A percentile compares a stretch with the other conserved stretches of the same genome.
Conservation (phyloP, 2,113 vertebrate species). For the Neotragus moschatus region DNA sequence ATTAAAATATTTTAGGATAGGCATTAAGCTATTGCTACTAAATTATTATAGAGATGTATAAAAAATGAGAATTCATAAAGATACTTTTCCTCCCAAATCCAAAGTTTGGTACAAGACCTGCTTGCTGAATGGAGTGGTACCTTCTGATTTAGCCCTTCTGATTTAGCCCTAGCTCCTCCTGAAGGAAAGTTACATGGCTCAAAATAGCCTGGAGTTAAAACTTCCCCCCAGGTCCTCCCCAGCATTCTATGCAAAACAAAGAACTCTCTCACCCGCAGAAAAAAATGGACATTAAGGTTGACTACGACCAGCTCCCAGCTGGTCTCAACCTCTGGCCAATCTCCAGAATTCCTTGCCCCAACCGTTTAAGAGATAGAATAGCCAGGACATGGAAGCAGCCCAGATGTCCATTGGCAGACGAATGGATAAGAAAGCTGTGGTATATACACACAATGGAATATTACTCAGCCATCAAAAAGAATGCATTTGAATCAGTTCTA, state of each 20-base stretch:
- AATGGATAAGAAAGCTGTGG: not conserved
- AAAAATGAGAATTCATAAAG: not conserved
- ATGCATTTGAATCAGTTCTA: not conserved
- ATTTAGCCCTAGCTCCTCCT: not conserved
- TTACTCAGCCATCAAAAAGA: not conserved
- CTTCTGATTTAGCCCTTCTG: not conserved
- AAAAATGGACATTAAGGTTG: not conserved
- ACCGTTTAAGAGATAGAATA: not conserved
- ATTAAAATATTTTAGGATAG: not conserved
- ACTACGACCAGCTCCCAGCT: not conserved
- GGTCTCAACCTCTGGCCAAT: not conserved
- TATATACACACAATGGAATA: not conserved
- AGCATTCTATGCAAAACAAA: not conserved
- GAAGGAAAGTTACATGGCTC: not conserved
- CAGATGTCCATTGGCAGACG: not conserved
- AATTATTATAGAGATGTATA: not conserved
- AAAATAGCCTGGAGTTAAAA: not conserved
- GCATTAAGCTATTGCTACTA: not conserved
- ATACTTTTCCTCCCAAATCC: not conserved
- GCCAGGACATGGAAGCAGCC: not conserved
- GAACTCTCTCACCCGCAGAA: not conserved
- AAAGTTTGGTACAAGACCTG: not conserved
- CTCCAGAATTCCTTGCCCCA: not conserved
- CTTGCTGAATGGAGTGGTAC: not conserved
- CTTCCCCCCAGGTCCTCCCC: accelerated